phyloP scores from a whole-genome alignment of 2,797 vertebrate genomes.

The Chelon labrosus region DNA sequence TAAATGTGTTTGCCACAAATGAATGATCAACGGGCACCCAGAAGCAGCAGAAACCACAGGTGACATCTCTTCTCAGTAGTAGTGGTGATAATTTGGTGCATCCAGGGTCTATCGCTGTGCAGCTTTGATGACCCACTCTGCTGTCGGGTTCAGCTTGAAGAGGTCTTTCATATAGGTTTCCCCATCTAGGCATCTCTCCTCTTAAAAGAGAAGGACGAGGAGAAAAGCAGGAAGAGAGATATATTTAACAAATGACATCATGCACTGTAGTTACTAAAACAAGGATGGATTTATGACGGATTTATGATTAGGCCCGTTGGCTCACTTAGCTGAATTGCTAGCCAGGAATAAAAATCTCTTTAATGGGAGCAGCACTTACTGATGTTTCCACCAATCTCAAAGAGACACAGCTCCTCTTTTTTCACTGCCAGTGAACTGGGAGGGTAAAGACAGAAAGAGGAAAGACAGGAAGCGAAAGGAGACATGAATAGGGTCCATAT shows the following conservation, averaged over 20 bases:
- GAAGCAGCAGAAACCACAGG: constrained; percentile 15
- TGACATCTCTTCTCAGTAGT: constrained; percentile 1
- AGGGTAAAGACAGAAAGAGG: constrained; percentile 21
- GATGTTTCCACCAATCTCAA: constrained; percentile 95
- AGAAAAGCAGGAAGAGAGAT: constrained; percentile 6
- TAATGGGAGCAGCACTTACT: constrained; percentile 81
- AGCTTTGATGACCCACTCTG: constrained; percentile 96
- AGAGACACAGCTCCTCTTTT: constrained; percentile 90
- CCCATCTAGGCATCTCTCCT: constrained; percentile 92
- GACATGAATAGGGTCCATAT: background rate
- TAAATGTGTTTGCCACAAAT: background rate
- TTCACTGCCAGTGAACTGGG: constrained; percentile 76
- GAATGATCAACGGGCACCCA: constrained; percentile 9
- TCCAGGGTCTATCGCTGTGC: constrained; percentile 77
- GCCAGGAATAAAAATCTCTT: background rate
- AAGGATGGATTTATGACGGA: background rate
- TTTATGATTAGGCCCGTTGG: background rate
- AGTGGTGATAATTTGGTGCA: background rate
- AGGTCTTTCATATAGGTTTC: constrained; percentile 96
- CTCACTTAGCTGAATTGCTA: background rate
- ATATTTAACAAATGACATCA: constrained; percentile 4
- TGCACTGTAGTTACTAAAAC: background rate
- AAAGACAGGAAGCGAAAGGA: background rate
- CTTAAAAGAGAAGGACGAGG: constrained; percentile 66
- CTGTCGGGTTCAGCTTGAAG: constrained; percentile 92